Evolutionary conservation across 2,888 invertebrate species (phyloP), one percentile per base, ranked within the genome.

Genomic region (Corbicula japonica): DNA sequence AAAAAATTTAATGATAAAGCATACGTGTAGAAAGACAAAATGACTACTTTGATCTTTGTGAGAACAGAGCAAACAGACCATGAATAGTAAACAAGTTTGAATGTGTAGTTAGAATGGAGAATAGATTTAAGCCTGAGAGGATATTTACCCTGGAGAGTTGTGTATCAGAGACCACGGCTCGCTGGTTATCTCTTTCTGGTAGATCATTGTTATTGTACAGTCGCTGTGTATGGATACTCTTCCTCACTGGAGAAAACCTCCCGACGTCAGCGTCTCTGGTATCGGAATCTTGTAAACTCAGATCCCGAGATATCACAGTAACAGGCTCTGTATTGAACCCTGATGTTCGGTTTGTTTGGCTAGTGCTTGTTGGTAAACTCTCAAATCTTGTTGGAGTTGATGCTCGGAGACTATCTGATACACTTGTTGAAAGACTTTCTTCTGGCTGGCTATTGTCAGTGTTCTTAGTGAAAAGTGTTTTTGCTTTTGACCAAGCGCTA

Each of bases 201-300:
- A 73, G 28, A 34, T 76, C 80, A 28, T 80, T 70, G n/a, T 68
- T 63, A 8, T 58, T 26, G 58, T 32, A 69, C 3, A 80, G 60
- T 15, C 52, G 63, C 44, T 62, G 62, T 15, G 70, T 80, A 50
- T 73, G 80, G 26, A 73, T 52, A 65, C 68, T 76, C 34, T 54
- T 72, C 52, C 62, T 38, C 1, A 72, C 71, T 18, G 71, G 62
- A 23, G 62, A 62, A 41, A 62, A 54, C 23, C 38, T 52, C 6
- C 41, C 62, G 23, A 21, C 23, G 28, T 41, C 54, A 4, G n/a
- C 35, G n/a, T 66, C n/a, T 41, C 41, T 54, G n/a, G 26, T 10
- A n/a, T 54, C 66, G 8, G 10, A 23, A 65, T 28, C 41, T 10
- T 41, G n/a, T n/a, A n/a, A n/a, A n/a, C n/a, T n/a, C n/a, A n/a